Evolutionary conservation across 2,113 vertebrate genomes (phyloP).

Genomic region (Callipepla californica): DNA sequence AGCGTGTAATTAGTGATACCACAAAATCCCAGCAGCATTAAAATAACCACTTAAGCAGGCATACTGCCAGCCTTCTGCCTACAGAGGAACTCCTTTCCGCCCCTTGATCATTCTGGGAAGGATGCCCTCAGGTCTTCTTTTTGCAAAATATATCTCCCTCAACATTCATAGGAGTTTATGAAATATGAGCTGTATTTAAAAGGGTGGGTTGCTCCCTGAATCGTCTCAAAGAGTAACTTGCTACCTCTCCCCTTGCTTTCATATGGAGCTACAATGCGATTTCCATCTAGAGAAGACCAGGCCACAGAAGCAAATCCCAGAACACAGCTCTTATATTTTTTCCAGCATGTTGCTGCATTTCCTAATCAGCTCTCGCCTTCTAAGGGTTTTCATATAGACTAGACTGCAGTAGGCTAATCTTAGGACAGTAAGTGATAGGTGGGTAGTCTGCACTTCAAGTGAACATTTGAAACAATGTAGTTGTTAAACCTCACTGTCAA

Average conservation of each 20-base stretch:
- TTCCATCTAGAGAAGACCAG: neutral
- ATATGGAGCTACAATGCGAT: neutral
- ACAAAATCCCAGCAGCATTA: constrained; percentile 14
- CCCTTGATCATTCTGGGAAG: neutral
- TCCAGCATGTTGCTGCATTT: accelerated
- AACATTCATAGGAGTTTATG: neutral
- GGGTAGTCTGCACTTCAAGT: neutral
- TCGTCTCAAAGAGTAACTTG: neutral
- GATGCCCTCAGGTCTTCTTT: neutral
- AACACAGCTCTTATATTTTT: accelerated
- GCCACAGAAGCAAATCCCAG: neutral
- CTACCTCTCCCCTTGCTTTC: neutral
- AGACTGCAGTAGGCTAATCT: neutral
- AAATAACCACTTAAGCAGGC: constrained; percentile 6
- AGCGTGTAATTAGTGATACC: constrained; percentile 3
- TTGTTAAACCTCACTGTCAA: neutral
- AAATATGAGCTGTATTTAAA: neutral
- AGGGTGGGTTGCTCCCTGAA: neutral
- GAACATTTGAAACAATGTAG: neutral
- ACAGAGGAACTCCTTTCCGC: constrained; percentile 1
- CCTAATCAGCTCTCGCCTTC: neutral
- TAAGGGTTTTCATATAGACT: neutral
- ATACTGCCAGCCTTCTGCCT: neutral
- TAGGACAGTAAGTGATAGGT: neutral
- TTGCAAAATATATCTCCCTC: neutral